Evolutionary conservation across 2,888 invertebrate genomes (phyloP).

Genomic region (Meteorus cinctellus): DNA sequence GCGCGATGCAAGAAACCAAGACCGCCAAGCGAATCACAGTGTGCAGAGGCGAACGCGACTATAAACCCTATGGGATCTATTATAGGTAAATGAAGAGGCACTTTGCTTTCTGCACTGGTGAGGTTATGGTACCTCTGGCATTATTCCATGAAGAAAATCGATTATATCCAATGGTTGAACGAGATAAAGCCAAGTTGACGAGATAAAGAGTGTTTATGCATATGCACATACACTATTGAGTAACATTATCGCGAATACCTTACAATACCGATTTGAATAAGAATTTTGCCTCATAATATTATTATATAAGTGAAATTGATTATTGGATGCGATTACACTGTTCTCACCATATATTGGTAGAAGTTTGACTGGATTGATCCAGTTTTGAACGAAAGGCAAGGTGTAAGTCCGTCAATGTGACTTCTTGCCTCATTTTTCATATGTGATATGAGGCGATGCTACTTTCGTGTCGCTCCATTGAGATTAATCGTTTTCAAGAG

Average conservation of each 20-base stretch:
- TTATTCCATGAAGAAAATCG: constrained; percentile 48
- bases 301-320: not conserved
- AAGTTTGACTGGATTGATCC: too few relatives aligned
- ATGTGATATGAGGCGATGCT: too few relatives aligned
- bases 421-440: too few relatives aligned
- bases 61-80: constrained; percentile 53
- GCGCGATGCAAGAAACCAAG: not conserved
- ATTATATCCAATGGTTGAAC: constrained; percentile 42
- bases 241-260: too few relatives aligned
- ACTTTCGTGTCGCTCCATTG: too few relatives aligned
- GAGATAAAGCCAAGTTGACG: constrained; percentile 10
- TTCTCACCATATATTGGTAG: too few relatives aligned
- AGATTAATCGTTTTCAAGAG: too few relatives aligned
- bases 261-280: too few relatives aligned
- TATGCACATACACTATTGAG: too few relatives aligned
- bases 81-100: constrained; percentile 55
- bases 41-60: constrained; percentile 24
- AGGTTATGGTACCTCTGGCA: constrained; percentile 43
- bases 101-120: constrained; percentile 44
- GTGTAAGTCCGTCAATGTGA: too few relatives aligned
- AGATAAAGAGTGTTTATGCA: not conserved
- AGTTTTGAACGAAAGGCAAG: too few relatives aligned
- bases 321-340: not conserved
- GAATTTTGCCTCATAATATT: not conserved
- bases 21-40: not conserved